Evolutionary conservation across 2,797 vertebrate species (phyloP), one percentile per base, ranked within the genome.

Genomic region (Pygocentrus nattereri): DNA sequence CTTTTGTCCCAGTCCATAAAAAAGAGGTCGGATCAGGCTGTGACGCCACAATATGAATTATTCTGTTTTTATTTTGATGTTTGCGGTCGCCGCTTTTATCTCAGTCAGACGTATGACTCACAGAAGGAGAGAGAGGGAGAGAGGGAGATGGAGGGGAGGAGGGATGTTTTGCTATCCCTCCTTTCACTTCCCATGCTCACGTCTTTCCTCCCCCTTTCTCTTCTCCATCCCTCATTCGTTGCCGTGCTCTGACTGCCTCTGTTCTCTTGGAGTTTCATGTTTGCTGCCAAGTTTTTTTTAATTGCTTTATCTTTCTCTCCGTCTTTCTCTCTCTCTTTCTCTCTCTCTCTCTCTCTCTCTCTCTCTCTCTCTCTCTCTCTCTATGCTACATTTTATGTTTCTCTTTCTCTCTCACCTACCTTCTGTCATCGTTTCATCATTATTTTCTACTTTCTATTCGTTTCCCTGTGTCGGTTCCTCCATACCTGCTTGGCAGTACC

Each of bases 21-120:
- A 80, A n/a, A n/a, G n/a, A 18, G 27, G n/a, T 38, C 73, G 11
- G 68, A 68, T 47, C 47, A 73, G 59, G 70, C 80, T 84, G 79
- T n/a, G 50, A 88, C 6, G 62, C 47, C 71, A 41, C 50, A 16
- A 44, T 71, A 87, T 90, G 78, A 92, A 93, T 93, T 84, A 90
- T 92, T 90, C 75, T 82, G 65, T 87, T 87, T 89, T 80, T 87
- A 62, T 91, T 92, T 82, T 78, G 70, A 75, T 90, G 86, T 85
- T 82, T 85, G 78, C 73, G n/a, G 52, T 54, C 27, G 25, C 18
- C 31, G 82, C 81, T 92, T 94, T 93, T 90, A 93, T 94, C 91
- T 92, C 74, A 19, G 30, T 54, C 76, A 87, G 89, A 87, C 82
- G 41, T 82, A 90, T 93, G 88, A 93, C 83, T 92, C 90, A 91